phyloP scores from a whole-genome alignment of 2,888 invertebrate genomes.

The Listrodromus nycthemerus region DNA sequence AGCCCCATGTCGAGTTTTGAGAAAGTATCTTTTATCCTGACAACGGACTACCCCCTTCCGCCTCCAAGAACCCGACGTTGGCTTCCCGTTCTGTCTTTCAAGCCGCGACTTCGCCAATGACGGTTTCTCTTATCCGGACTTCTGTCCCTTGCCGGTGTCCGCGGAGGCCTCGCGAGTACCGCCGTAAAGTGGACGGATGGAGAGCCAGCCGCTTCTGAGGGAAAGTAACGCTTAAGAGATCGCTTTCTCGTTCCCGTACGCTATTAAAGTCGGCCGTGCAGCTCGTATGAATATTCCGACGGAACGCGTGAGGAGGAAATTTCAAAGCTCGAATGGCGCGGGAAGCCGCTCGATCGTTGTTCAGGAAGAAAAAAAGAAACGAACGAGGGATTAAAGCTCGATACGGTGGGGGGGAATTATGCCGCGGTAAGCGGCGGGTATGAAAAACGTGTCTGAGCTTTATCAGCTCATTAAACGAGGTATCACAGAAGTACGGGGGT shows the following conservation, averaged over 20 bases:
- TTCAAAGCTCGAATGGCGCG: neutral
- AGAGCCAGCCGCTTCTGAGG: constrained; percentile 58
- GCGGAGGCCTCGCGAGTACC: constrained; percentile 41
- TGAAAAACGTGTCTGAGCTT: constrained; percentile 58
- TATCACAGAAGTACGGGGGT: neutral
- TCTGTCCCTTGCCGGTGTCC: constrained; percentile 37
- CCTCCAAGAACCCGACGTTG: constrained; percentile 11
- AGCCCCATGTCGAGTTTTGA: constrained; percentile 71
- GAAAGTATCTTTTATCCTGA: constrained; percentile 59
- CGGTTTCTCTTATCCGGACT: constrained; percentile 44
- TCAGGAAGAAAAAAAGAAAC: constrained; percentile 16
- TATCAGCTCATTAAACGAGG: constrained; percentile 62
- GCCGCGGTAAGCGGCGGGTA: neutral
- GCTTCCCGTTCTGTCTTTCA: constrained; percentile 53
- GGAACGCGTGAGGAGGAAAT: neutral
- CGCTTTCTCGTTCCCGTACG: constrained; percentile 45
- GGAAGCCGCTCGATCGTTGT: neutral
- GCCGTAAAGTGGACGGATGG: constrained; percentile 55
- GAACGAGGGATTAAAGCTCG: constrained; percentile 53
- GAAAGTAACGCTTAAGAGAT: constrained; percentile 50
- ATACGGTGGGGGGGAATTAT: constrained; percentile 38
- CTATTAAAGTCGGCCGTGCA: neutral
- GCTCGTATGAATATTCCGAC: constrained; percentile 32
- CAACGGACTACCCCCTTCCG: neutral
- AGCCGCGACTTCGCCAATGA: constrained; percentile 49